Evolutionary conservation across 2,888 invertebrate genomes (phyloP), one percentile per base, ranked within the genome.

Genomic region (Bursaphelenchus okinawaensis): DNA sequence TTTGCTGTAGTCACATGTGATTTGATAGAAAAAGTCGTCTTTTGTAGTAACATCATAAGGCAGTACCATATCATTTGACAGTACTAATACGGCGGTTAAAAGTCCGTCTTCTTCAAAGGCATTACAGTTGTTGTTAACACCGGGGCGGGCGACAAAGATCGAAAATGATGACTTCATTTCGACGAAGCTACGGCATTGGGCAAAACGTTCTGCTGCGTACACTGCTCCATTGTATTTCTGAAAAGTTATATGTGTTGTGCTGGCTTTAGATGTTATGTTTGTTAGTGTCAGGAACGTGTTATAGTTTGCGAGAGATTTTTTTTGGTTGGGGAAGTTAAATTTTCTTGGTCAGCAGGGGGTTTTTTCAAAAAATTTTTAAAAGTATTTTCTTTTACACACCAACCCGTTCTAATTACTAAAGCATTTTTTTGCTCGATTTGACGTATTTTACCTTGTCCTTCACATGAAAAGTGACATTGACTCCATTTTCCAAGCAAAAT

Each of bases 41-140:
- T 75, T 78, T 19, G 81, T 81, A n/a, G 81, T 81, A 6, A 81
- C 75, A 66, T 81, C 79, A 24, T 72, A 74, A 2, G 81, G 81
- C 20, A 75, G 54, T n/a, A 81, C 77, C 12, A 73, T 68, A 58
- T 81, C 82, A 59, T 79, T 77, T 9, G 78, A 77, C 59, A 81
- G 66, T 19, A 81, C 78, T 23, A 81, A 52, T 7, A 81, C 74
- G 12, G 72, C 75, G 4, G 76, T 75, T 59, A 81, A 63, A 52
- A 72, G 65, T 24, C 69, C 71, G 31, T 76, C 68, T 76, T 81
- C 62, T 66, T 78, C 78, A 6, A 81, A 65, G 1, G 79, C 78
- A 66, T 81, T 81, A 57, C 81, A 81, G 65, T 71, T 73, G 23
- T 75, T 73, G 56, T 78, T 75, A 55, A 75, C 68, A 24, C 65